Percentiles rank a stretch among this genome's conserved stretches.
phyloP scores from a whole-genome alignment of 1,140 invertebrate genomes.

The Brachionus paranguensis region DNA sequence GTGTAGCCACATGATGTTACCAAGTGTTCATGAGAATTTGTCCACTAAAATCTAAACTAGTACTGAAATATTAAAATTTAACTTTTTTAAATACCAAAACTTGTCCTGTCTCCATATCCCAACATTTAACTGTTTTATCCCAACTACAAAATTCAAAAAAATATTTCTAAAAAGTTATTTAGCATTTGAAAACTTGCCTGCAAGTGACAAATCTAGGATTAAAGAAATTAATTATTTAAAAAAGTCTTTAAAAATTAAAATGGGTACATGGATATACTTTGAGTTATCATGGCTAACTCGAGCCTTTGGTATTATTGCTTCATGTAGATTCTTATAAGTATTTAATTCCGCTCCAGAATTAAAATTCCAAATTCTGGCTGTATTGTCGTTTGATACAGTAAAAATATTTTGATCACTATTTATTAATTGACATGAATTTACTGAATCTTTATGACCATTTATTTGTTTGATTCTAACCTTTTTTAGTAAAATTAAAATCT shows the following conservation, averaged over 20 bases:
- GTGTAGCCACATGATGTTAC: slow-evolving; percentile 50
- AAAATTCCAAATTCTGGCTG: slow-evolving; percentile 40
- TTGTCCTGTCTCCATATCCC: slow-evolving; percentile 48
- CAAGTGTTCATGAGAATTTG: slow-evolving; percentile 47
- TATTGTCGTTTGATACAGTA: slow-evolving; percentile 31
- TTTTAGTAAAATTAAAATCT: neutral
- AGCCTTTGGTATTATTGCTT: slow-evolving; percentile 19
- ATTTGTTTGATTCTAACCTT: slow-evolving; percentile 32
- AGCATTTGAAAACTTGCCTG: neutral
- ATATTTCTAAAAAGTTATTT: neutral
- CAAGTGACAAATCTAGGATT: slow-evolving; percentile 28
- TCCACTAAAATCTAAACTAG: slow-evolving; percentile 44
- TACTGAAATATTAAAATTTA: neutral
- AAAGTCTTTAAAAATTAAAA: neutral
- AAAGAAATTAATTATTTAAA: neutral
- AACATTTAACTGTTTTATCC: slow-evolving; percentile 50
- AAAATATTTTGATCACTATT: slow-evolving; percentile 8
- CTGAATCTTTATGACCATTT: slow-evolving; percentile 33
- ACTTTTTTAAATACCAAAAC: slow-evolving; percentile 43
- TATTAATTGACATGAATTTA: slow-evolving; percentile 37
- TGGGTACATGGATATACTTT: neutral
- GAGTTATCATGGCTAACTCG: neutral
- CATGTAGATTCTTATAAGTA: slow-evolving; percentile 25
- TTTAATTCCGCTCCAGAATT: slow-evolving; percentile 1
- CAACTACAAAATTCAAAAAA: slow-evolving; percentile 43